phyloP scores from a whole-genome alignment of 1,140 invertebrate species.

The Atta texana region DNA sequence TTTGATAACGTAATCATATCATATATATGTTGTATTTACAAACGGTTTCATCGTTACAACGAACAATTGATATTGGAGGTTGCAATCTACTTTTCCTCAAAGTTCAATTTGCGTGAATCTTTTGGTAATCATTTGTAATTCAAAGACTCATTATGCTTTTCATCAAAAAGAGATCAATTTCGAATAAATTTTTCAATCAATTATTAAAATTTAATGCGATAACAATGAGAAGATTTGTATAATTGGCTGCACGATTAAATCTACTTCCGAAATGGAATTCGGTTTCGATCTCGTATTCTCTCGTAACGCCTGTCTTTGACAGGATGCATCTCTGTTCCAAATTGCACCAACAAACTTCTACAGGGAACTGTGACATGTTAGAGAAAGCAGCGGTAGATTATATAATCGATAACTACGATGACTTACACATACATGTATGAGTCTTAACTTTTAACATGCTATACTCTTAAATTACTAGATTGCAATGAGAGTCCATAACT shows the following conservation, averaged over 20 bases:
- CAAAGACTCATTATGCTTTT: neutral
- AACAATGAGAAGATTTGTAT: constrained; percentile 14
- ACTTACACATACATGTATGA: constrained; percentile 18
- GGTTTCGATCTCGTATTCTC: constrained; percentile 54
- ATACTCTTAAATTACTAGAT: constrained; percentile 19
- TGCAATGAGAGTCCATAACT: neutral
- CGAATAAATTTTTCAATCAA: neutral
- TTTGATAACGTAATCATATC: constrained; percentile 18
- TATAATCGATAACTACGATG: constrained; percentile 66
- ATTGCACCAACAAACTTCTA: constrained; percentile 68
- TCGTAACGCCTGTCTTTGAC: constrained; percentile 60
- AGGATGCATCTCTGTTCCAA: constrained; percentile 43
- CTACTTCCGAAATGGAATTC: constrained; percentile 41
- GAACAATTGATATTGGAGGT: neutral
- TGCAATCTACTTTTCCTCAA: neutral
- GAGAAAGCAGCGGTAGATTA: constrained; percentile 49
- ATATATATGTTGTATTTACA: neutral
- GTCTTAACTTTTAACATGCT: constrained; percentile 52
- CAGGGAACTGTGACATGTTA: constrained; percentile 59
- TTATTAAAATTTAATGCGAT: constrained; percentile 32
- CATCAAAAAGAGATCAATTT: neutral
- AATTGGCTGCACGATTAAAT: constrained; percentile 58
- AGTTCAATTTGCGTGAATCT: neutral
- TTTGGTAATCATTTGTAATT: constrained; percentile 1
- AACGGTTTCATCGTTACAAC: neutral